Percentiles rank a stretch among this genome's conserved stretches.
Conservation (phyloP, 2,888 invertebrate species). For the Cantharis flavilabris region DNA sequence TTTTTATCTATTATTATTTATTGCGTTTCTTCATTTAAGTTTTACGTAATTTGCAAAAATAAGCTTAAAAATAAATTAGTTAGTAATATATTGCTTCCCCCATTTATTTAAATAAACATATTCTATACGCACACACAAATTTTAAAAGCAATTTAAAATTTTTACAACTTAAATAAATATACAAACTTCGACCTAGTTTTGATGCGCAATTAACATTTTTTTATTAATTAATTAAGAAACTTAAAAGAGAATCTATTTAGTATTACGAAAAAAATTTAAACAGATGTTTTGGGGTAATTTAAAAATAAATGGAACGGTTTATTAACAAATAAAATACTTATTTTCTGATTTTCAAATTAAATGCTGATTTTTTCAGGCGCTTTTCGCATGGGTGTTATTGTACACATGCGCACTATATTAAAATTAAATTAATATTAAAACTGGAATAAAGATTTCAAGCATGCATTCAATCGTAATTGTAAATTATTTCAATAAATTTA, state of each 20-base stretch:
- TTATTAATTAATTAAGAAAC: background rate
- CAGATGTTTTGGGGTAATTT: background rate
- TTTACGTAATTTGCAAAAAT: background rate
- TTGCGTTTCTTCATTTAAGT: background rate
- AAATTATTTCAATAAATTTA: too few relatives aligned
- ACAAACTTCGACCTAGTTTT: background rate
- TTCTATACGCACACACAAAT: background rate
- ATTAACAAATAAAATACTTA: background rate
- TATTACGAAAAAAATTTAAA: background rate
- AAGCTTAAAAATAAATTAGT: background rate
- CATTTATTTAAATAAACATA: background rate
- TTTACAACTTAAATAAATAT: background rate
- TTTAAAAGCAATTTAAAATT: background rate
- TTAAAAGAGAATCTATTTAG: background rate
- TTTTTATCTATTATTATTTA: too few relatives aligned
- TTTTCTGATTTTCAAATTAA: too few relatives aligned
- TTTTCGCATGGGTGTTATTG: too few relatives aligned
- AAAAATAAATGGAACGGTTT: background rate
- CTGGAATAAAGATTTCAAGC: too few relatives aligned
- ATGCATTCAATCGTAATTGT: too few relatives aligned
- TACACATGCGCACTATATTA: too few relatives aligned
- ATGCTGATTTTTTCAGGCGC: too few relatives aligned
- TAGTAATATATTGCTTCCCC: background rate
- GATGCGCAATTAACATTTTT: background rate
- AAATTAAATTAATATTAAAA: too few relatives aligned